Evolutionary conservation across 2,797 vertebrate species (phyloP).

Genomic region (Sebastes diaconus): DNA sequence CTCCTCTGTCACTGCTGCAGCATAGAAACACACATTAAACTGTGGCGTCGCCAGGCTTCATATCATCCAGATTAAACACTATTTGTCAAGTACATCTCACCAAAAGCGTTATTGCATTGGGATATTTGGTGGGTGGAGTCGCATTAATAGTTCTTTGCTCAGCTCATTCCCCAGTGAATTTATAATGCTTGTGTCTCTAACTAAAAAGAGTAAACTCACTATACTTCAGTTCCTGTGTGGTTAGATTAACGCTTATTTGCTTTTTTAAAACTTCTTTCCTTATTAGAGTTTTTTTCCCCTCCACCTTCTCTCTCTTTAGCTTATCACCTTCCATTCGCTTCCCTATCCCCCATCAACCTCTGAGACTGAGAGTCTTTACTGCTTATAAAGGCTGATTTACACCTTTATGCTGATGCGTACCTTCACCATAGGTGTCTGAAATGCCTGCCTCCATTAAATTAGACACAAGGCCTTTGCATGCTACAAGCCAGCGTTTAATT

Average conservation of each 20-base stretch:
- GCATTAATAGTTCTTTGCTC: constrained; percentile 15
- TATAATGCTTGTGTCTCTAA: not conserved
- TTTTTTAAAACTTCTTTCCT: constrained; percentile 17
- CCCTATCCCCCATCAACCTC: constrained; percentile 23
- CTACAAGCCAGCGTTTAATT: constrained; percentile 30
- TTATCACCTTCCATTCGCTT: not conserved
- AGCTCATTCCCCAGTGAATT: not conserved
- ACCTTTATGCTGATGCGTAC: not conserved
- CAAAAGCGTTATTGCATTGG: not conserved
- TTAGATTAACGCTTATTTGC: constrained; percentile 19
- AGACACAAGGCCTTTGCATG: constrained; percentile 2
- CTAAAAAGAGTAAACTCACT: constrained; percentile 12
- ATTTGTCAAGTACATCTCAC: constrained; percentile 8
- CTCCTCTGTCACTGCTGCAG: constrained; percentile 20
- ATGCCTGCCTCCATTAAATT: constrained; percentile 24
- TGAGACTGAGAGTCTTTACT: not conserved
- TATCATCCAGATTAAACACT: not conserved
- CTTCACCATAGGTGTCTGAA: constrained; percentile 1
- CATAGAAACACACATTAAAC: not conserved
- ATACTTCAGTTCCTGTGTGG: constrained; percentile 2
- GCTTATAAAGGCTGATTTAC: constrained; percentile 30
- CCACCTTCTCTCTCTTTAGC: not conserved
- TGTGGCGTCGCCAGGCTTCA: not conserved
- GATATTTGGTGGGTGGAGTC: constrained; percentile 1
- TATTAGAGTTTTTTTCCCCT: not conserved